These are phyloP conservation scores for Hydractinia echinata DNA, from an alignment of 30 jellyfish, hydroid and myxozoan genomes.

Conservation along the genomic window DNA sequence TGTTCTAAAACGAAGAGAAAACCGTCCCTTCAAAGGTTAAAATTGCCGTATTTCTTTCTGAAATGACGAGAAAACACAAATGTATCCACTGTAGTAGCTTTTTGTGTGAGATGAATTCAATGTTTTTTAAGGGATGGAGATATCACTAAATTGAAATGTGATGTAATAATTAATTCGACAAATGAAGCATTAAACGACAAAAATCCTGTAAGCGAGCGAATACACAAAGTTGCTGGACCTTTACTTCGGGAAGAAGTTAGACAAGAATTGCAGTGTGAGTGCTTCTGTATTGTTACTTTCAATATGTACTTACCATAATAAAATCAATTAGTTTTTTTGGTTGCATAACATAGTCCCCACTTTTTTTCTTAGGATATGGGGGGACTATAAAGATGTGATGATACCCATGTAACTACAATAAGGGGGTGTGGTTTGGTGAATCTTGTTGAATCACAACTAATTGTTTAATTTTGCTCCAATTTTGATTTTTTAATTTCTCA, in stretches of 20 bases:
- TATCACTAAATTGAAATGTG: slow-evolving; percentile 73
- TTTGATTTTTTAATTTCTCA: too few species aligned
- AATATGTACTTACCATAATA: too few species aligned
- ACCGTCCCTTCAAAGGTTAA: background rate
- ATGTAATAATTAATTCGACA: slow-evolving; percentile 69
- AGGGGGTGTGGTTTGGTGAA: too few species aligned
- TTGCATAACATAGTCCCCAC: too few species aligned
- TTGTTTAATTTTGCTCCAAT: too few species aligned
- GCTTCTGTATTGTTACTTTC: too few species aligned
- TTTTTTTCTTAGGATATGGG: too few species aligned
- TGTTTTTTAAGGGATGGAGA: slow-evolving; percentile 80
- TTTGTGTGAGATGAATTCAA: background rate
- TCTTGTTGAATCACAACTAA: too few species aligned
- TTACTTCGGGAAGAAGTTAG: slow-evolving; percentile 76
- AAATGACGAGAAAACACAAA: background rate
- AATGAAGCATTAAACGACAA: slow-evolving; percentile 87
- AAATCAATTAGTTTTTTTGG: too few species aligned
- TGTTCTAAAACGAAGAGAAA: too few species aligned
- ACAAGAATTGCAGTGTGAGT: slow-evolving; percentile 63
- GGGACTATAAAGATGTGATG: too few species aligned
- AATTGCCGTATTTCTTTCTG: background rate
- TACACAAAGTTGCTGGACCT: slow-evolving; percentile 87
- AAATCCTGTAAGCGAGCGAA: slow-evolving; percentile 90
- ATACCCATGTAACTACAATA: too few species aligned
- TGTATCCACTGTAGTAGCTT: background rate